Percentiles rank a stretch among this genome's conserved stretches.
Conservation (phyloP, 1,140 invertebrate species). For the Panagrolaimus sp. region DNA sequence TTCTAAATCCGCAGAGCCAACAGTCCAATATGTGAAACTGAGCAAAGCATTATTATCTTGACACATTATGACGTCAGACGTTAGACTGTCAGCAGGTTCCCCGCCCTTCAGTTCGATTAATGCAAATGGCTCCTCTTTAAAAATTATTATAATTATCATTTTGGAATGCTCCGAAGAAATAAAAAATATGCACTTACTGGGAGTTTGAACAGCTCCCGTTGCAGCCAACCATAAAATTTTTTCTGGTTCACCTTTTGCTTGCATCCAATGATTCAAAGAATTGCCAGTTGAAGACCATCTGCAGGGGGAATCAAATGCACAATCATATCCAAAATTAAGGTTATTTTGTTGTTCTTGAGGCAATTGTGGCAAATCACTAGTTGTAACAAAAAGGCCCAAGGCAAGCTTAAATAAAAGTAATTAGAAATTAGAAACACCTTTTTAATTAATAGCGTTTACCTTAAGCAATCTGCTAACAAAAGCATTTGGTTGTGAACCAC, state of each 20-base stretch:
- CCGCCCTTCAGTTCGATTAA: constrained; percentile 52
- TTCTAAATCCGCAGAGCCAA: constrained; percentile 50
- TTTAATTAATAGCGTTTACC: not conserved
- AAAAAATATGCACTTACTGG: constrained; percentile 35
- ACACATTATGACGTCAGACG: constrained; percentile 50
- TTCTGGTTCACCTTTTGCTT: constrained; percentile 55
- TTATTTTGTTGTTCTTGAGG: constrained; percentile 26
- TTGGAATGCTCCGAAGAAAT: not conserved
- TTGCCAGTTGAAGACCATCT: constrained; percentile 42
- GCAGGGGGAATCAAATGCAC: constrained; percentile 50
- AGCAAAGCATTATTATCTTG: constrained; percentile 45
- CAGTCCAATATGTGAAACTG: constrained; percentile 55
- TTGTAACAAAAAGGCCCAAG: constrained; percentile 55
- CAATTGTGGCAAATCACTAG: constrained; percentile 46
- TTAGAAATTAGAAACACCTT: not conserved
- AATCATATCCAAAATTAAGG: constrained; percentile 44
- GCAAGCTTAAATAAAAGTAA: constrained; percentile 42
- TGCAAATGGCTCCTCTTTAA: constrained; percentile 54
- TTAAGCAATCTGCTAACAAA: constrained; percentile 9
- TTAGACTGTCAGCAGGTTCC: constrained; percentile 40
- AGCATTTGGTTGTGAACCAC: constrained; percentile 7
- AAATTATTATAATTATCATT: constrained; percentile 15
- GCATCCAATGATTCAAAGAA: constrained; percentile 44
- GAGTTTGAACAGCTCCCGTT: constrained; percentile 58
- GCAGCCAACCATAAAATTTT: constrained; percentile 55